phyloP scores from a whole-genome alignment of 2,888 invertebrate genomes.

The Sympetrum striolatum region DNA sequence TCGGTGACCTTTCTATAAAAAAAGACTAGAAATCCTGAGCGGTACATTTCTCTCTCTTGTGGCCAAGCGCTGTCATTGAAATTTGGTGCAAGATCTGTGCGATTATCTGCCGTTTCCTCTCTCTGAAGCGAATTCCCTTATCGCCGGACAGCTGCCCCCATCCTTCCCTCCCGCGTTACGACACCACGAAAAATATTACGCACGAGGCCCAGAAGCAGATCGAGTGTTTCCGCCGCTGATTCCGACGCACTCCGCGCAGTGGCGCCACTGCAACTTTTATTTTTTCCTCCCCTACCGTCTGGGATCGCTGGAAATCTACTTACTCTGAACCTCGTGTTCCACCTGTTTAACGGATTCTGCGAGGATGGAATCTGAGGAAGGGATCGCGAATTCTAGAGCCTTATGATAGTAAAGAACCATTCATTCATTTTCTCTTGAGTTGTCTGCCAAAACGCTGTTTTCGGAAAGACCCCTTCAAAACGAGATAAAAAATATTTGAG shows the following conservation, averaged over 20 bases:
- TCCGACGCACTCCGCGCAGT: not conserved
- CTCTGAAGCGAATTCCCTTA: no score
- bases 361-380: not conserved
- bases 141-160: no score
- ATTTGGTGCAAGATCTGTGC: no score
- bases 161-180: not conserved
- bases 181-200: no score
- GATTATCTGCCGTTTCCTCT: no score
- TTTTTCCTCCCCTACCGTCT: not conserved
- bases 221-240: not conserved
- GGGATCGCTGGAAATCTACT: not conserved
- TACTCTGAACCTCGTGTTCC: not conserved
- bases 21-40: not conserved
- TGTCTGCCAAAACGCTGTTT: no score
- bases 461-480: no score
- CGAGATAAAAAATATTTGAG: no score
- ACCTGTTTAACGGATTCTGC: not conserved
- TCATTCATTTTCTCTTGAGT: not conserved
- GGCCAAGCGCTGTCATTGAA: no score
- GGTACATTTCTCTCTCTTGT: no score
- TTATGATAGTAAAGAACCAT: not conserved
- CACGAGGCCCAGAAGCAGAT: not conserved
- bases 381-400: not conserved
- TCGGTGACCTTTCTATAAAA: not conserved
- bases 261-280: not conserved